These are phyloP conservation scores for Mythimna albipuncta DNA, from an alignment of 2,888 invertebrate species.

Conservation along the genomic window DNA sequence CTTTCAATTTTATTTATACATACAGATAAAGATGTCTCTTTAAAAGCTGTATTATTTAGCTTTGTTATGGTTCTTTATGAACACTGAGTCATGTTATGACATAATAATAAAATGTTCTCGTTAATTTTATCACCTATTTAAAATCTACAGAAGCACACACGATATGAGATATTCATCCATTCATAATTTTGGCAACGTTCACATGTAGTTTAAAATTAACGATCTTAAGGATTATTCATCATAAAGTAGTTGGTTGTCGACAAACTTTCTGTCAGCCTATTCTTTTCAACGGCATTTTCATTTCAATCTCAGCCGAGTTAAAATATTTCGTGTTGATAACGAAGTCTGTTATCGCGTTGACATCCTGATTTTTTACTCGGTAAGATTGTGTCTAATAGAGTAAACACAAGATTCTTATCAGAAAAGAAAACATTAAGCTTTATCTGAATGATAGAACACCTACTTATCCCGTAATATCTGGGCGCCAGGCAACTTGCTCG, in stretches of 20 bases:
- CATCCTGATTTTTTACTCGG: conserved; percentile 85
- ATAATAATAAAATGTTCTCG: conserved; percentile 58
- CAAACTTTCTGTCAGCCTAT: conserved; percentile 35
- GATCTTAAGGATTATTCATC: conserved; percentile 36
- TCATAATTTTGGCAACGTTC: conserved; percentile 60
- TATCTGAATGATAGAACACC: conserved; percentile 81
- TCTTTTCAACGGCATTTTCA: conserved; percentile 39
- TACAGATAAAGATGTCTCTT: conserved; percentile 53
- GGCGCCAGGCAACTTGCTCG: conserved; percentile 41
- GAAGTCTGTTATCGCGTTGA: conserved; percentile 74
- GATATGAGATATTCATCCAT: conserved; percentile 55
- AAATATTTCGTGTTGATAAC: conserved; percentile 68
- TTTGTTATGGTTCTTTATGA: conserved; percentile 59
- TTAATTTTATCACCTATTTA: conserved; percentile 60
- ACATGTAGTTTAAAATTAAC: conserved; percentile 38
- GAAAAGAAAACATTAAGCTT: conserved; percentile 76
- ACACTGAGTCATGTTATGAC: conserved; percentile 65
- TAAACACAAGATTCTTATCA: conserved; percentile 84
- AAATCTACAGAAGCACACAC: conserved; percentile 50
- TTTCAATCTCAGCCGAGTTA: conserved; percentile 53
- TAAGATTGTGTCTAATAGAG: conserved; percentile 80
- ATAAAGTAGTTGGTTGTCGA: conserved; percentile 32
- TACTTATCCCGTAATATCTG: conserved; percentile 54
- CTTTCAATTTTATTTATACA: no score
- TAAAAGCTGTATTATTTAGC: conserved; percentile 58